Evolutionary conservation across 2,888 invertebrate genomes (phyloP).

Genomic region (Diabrotica balteata): DNA sequence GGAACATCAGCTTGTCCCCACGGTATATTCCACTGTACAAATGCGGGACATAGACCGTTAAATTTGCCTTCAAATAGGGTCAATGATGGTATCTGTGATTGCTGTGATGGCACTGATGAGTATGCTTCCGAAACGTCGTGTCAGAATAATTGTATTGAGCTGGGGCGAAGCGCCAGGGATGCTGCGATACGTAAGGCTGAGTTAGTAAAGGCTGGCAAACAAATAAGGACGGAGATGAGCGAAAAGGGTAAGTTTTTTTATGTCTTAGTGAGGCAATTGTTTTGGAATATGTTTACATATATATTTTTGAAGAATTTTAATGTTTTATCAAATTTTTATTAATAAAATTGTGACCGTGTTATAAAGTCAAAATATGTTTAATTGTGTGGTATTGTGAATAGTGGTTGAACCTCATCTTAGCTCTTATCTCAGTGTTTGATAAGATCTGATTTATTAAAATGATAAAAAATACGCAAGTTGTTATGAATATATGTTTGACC

Average conservation of each 20-base stretch:
- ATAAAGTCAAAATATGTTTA: too few relatives aligned
- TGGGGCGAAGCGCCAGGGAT: slow-evolving; percentile 78
- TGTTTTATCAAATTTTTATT: slow-evolving; percentile 1
- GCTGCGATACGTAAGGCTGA: slow-evolving; percentile 77
- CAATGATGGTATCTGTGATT: slow-evolving; percentile 94
- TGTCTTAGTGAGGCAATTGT: neutral
- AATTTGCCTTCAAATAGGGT: slow-evolving; percentile 83
- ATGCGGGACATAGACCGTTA: slow-evolving; percentile 77
- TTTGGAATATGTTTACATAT: neutral
- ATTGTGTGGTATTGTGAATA: too few relatives aligned
- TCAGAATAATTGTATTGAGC: slow-evolving; percentile 79
- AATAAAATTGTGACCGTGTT: neutral
- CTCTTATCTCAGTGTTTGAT: too few relatives aligned
- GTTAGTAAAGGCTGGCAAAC: slow-evolving; percentile 80
- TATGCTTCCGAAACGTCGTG: slow-evolving; percentile 71
- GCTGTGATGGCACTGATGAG: slow-evolving; percentile 92
- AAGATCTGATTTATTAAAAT: too few relatives aligned
- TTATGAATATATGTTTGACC: too few relatives aligned
- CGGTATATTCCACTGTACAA: slow-evolving; percentile 89
- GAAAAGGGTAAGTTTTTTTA: slow-evolving; percentile 68
- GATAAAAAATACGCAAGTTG: too few relatives aligned
- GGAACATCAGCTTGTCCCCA: slow-evolving; percentile 95
- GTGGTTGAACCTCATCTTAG: too few relatives aligned
- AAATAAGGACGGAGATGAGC: slow-evolving; percentile 76
- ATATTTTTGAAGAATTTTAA: neutral